phyloP scores from a whole-genome alignment of 2,888 invertebrate species.

The Drosophila cognata region DNA sequence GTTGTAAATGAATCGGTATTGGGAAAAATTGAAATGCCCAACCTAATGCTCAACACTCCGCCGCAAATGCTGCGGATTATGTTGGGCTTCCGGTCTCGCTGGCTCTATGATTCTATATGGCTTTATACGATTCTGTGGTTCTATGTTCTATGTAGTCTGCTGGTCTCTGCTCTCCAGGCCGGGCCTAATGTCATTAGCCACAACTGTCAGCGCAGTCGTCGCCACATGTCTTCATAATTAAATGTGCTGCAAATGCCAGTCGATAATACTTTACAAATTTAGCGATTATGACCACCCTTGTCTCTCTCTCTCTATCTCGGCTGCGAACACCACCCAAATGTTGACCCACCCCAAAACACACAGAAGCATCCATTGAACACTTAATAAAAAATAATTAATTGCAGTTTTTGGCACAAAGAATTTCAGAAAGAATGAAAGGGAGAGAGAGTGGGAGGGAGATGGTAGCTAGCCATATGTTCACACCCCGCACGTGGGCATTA shows the following conservation, averaged over 20 bases:
- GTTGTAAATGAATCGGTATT: conserved; percentile 20
- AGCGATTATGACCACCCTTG: conserved; percentile 61
- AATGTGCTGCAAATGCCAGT: conserved; percentile 54
- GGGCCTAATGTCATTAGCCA: conserved; percentile 71
- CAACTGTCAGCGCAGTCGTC: conserved; percentile 66
- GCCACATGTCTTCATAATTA: conserved; percentile 79
- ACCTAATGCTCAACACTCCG: conserved; percentile 54
- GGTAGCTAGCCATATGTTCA: conserved; percentile 54
- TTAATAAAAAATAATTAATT: conserved; percentile 78
- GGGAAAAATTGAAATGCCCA: conserved; percentile 42
- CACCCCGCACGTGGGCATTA: conserved; percentile 45
- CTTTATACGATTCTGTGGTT: neutral
- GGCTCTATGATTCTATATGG: conserved; percentile 1
- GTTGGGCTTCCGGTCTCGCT: conserved; percentile 55
- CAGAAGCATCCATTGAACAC: conserved; percentile 34
- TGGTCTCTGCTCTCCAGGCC: conserved; percentile 20
- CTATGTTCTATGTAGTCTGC: neutral
- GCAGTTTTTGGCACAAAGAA: conserved; percentile 69
- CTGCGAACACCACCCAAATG: conserved; percentile 15
- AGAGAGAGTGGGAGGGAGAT: neutral
- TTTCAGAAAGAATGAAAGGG: conserved; percentile 8
- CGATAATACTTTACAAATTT: conserved; percentile 75
- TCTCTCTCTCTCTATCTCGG: neutral
- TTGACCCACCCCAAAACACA: conserved; percentile 10
- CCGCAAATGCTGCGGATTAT: conserved; percentile 73